Evolutionary conservation across 2,797 vertebrate genomes (phyloP), one percentile per base, ranked within the genome.

Genomic region (Hyperoplus lanceolatus): DNA sequence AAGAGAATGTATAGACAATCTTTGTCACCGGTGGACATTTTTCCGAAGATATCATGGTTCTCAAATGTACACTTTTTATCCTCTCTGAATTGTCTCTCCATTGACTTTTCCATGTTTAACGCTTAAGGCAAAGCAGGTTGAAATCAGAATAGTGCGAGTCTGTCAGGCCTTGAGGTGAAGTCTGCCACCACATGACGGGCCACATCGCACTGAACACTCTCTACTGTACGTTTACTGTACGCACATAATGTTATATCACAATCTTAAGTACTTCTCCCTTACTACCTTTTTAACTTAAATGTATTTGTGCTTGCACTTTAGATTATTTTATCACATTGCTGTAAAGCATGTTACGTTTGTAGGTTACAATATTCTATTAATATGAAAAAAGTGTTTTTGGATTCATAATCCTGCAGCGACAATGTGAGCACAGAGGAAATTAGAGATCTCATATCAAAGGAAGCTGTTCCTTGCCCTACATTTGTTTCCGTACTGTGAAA

Each of bases 1-100:
- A 91, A 86, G 80, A 92, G 94, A 96, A 95, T 95, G 94, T 96
- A 93, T 92, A 90, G 95, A 95, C 94, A 95, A 95, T 96, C 95
- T 90, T 29, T 92, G 92, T 94, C 93, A 90, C 90, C 84, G 84
- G 80, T 84, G 83, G 79, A 90, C 73, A 72, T 88, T 91, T 29
- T 88, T 88, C 74, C 66, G 79, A 84, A 54, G 54, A 80, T 86
- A 45, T 83, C 41, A 62, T 76, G 10, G 77, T 85, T 89, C 75
- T 88, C 55, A 70, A 49, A 79, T 59, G 18, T 74, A 57, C 49
- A 60, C 58, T 83, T 89, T 81, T 53, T 80, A 59, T 84, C 73
- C 65, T 4, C 10, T 70, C 80, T 42, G 12, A 84, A 43, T 12
- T 59, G 15, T 75, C 45, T 57, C 21, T 56, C 7, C 62, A 41